Evolutionary conservation across 2,888 invertebrate genomes (phyloP).

Genomic region (Odontothrips loti): DNA sequence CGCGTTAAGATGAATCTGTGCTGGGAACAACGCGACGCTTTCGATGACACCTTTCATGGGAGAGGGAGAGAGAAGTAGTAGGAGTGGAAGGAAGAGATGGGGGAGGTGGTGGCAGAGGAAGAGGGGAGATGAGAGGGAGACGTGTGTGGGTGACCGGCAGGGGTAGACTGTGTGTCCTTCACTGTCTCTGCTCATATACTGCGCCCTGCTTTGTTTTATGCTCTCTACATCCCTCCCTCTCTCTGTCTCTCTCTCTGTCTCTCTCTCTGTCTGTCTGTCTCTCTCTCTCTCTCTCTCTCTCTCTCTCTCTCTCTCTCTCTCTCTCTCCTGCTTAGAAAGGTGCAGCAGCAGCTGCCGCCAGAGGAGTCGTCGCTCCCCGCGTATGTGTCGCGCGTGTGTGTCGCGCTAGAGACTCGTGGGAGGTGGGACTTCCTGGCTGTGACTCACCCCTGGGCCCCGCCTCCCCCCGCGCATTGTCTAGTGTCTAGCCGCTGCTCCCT

Average conservation of each 20-base stretch:
- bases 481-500: neutral
- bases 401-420: conserved; percentile 4
- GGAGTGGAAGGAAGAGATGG: neutral
- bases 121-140: neutral
- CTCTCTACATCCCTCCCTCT: too few relatives aligned
- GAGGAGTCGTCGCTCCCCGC: neutral
- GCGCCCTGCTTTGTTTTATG: too few relatives aligned
- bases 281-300: too few relatives aligned
- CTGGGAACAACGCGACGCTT: neutral
- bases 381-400: neutral
- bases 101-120: neutral
- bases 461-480: neutral
- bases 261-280: too few relatives aligned
- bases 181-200: too few relatives aligned
- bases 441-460: neutral
- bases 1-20: conserved; percentile 5
- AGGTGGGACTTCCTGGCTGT: conserved; percentile 7
- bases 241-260: too few relatives aligned
- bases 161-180: neutral
- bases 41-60: neutral
- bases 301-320: too few relatives aligned
- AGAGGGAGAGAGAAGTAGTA: neutral
- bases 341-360: too few relatives aligned
- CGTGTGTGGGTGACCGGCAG: neutral
- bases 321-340: too few relatives aligned